Base-by-base conservation (phyloP, 1,140 invertebrate genomes). In the Globodera ellingtonae region DNA sequence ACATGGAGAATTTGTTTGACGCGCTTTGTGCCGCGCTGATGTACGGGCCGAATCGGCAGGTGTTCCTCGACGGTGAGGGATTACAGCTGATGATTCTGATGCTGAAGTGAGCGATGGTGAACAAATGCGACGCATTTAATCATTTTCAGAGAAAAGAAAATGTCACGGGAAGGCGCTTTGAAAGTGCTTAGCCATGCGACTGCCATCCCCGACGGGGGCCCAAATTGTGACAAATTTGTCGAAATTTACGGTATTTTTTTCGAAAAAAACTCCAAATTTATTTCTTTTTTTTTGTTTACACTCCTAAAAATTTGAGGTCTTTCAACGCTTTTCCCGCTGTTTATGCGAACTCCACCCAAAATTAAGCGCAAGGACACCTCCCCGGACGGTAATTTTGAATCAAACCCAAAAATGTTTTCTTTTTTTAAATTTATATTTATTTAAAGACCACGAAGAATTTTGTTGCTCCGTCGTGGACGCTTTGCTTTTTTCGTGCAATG, bases 1-100 rank as follows among this genome's bases (percentile, higher is more conserved):
- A 96, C 88, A 98, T 99, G 96, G 97, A 98, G 90, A 99, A 99
- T 91, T 91, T 99, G 69, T 99, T 99, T 88, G 94, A 98, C 89
- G 93, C 93, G 83, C 91, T 99, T 18, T 99, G 97, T 90, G 97
- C 95, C 13, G 93, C 95, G 80, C 91, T 99, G 71, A 94, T 98
- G 93, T 92, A 93, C 76, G 91, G 93, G 8, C 90, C 93, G 75
- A 99, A 99, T 90, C 92, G 95, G 80, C 94, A 81, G 65, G 78
- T 78, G 79, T 99, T 99, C 90, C 91, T 99, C 15, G 93, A 94
- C 84, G 96, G 95, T 0, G 96, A 98, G 92, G 96, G 96, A 9
- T 91, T 98, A 24, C 96, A 98, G 90, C 92, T 98, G 13, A 98
- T 98, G 96, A 94, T 93, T 89, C 92, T 99, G 72, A 98, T 99